Evolutionary conservation across 2,888 invertebrate species (phyloP).

Genomic region (Thera britannica): DNA sequence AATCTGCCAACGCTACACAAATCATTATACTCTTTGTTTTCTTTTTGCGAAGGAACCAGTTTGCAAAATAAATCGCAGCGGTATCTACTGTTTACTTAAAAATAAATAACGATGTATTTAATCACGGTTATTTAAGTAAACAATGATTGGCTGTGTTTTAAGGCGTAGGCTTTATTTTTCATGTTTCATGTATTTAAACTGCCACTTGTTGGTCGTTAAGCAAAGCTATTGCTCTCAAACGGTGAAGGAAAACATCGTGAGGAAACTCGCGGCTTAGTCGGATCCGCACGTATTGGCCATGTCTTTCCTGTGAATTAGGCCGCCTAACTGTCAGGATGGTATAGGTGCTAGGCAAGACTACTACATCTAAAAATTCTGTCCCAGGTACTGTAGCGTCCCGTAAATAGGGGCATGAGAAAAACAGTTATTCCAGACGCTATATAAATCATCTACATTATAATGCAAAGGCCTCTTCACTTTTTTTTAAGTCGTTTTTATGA

Average conservation of each 20-base stretch:
- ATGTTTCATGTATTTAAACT: slow-evolving; percentile 7
- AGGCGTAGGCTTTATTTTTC: slow-evolving; percentile 15
- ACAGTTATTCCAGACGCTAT: too few species aligned
- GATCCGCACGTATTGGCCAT: too few species aligned
- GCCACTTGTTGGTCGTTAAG: neutral
- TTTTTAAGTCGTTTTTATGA: too few species aligned
- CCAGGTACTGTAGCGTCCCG: too few species aligned
- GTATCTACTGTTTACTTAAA: slow-evolving; percentile 46
- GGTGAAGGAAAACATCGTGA: neutral
- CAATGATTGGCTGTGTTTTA: slow-evolving; percentile 29
- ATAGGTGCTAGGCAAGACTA: too few species aligned
- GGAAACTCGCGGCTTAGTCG: too few species aligned
- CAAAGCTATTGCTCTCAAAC: neutral
- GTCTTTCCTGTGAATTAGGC: too few species aligned
- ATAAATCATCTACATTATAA: too few species aligned
- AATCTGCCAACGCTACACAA: slow-evolving; percentile 51
- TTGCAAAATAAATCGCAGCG: slow-evolving; percentile 52
- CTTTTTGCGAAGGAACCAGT: slow-evolving; percentile 58
- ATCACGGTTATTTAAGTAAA: slow-evolving; percentile 38
- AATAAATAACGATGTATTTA: slow-evolving; percentile 37
- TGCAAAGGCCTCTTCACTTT: too few species aligned
- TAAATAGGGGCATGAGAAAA: too few species aligned
- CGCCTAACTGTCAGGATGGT: too few species aligned
- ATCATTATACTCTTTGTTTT: slow-evolving; percentile 52
- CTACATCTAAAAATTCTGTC: too few species aligned